Evolutionary conservation across 2,888 invertebrate genomes (phyloP).

Genomic region (Phaonia tiefii): DNA sequence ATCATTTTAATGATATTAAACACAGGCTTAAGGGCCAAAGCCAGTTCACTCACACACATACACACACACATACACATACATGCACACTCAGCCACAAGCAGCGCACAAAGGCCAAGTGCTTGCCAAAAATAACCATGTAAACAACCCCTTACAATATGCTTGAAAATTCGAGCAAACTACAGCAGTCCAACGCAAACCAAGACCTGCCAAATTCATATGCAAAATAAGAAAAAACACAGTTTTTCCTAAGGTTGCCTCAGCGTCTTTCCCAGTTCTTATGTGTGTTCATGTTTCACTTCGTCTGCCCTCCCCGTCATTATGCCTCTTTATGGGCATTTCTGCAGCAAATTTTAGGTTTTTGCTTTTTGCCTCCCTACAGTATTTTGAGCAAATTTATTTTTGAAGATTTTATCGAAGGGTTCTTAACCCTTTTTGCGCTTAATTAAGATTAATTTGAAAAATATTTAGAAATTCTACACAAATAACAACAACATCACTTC

Average conservation of each 20-base stretch:
- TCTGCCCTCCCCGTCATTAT: not conserved
- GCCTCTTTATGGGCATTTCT: not conserved
- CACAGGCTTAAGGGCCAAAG: constrained; percentile 58
- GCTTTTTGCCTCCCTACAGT: constrained; percentile 14
- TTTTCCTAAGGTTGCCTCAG: constrained; percentile 52
- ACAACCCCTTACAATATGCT: constrained; percentile 65
- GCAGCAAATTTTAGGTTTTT: constrained; percentile 26
- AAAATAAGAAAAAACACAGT: constrained; percentile 58
- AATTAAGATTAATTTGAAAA: constrained; percentile 70
- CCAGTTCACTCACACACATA: constrained; percentile 24
- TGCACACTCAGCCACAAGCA: constrained; percentile 19
- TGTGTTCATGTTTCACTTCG: too few relatives aligned
- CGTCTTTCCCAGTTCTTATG: constrained; percentile 36
- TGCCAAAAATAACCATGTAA: constrained; percentile 63
- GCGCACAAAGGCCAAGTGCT: constrained; percentile 50
- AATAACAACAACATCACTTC: constrained; percentile 52
- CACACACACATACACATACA: constrained; percentile 4
- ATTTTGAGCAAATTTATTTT: constrained; percentile 52
- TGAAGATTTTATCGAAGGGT: constrained; percentile 58
- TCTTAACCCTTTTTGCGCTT: constrained; percentile 68
- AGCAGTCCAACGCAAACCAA: constrained; percentile 45
- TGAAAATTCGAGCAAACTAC: not conserved
- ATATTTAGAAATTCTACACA: constrained; percentile 55
- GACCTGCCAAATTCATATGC: constrained; percentile 66
- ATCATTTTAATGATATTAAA: constrained; percentile 68